Base-by-base conservation (phyloP, 2,888 invertebrate genomes). In the Synanthedon andrenaeformis region DNA sequence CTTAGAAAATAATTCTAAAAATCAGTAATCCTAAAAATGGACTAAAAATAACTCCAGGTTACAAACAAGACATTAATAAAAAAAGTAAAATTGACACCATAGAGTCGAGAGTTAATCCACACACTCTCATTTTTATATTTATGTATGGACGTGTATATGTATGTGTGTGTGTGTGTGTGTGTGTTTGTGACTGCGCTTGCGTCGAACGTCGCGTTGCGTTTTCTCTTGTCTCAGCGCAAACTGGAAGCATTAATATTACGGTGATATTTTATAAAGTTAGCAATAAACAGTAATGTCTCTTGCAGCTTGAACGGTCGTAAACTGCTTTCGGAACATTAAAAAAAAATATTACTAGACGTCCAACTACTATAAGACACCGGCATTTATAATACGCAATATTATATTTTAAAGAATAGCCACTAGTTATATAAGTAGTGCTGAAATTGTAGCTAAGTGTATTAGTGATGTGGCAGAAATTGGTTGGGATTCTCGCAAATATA, bases 221-320 rank as follows among this genome's bases (percentile, higher is more conserved):
- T 66, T 70, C 69, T 62, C 65, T 58, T 52, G 49, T 12, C 45
- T 8, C 17, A 17, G 13, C 17, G 49, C 55, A 59, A 63, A 64
- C 65, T 67, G 58, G 62, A 63, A 59, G 56, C 57, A 49, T 54
- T 49, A 49, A 17, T 49, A 10, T 35, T 35, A 49, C 45, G 51
- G 55, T 56, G 55, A 52, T 55, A 57, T 54, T 45, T 45, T 45
- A 45, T 12, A 14, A 14, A 12, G 45, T 45, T 45, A 12, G 45
- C 14, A 45, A 45, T 45, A 45, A 55, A 56, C 53, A 41, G 55
- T 56, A 51, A 59, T 58, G 55, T 56, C 60, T 56, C 53, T 52
- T 10, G 48, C 41, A 51, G 49, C n/a, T 49, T 51, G n/a, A 51
- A 14, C 14, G 14, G 12, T 45, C 45, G 42, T 45, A 42, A 52